phyloP scores from a whole-genome alignment of 2,888 invertebrate species.

The Chouioia cunea region DNA sequence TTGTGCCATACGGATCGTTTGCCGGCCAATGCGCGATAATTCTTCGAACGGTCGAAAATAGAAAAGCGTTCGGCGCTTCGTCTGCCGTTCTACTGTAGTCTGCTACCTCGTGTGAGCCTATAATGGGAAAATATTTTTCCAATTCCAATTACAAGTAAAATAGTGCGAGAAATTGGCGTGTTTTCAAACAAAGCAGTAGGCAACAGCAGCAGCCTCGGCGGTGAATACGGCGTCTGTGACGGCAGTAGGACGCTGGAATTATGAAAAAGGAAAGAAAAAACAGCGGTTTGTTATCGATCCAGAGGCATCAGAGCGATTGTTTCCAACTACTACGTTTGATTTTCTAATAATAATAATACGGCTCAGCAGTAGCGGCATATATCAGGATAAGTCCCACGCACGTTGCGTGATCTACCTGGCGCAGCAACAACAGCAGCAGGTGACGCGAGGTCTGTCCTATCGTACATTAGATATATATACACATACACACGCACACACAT shows the following conservation, averaged over 20 bases:
- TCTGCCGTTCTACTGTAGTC: background rate
- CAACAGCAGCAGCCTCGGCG: too few relatives aligned
- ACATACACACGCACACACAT: background rate
- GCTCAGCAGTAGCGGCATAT: too few relatives aligned
- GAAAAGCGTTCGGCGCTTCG: constrained; percentile 26
- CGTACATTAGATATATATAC: too few relatives aligned
- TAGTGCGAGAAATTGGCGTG: background rate
- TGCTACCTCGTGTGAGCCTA: constrained; percentile 1
- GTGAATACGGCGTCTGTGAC: too few relatives aligned
- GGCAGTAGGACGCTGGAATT: too few relatives aligned
- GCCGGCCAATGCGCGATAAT: constrained; percentile 60
- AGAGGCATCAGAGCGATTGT: constrained; percentile 39
- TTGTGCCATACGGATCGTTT: constrained; percentile 62
- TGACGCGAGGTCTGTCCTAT: constrained; percentile 43
- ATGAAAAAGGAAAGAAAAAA: background rate
- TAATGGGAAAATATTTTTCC: constrained; percentile 32
- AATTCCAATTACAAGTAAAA: constrained; percentile 35
- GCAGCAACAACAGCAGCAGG: constrained; percentile 16
- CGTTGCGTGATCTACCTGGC: too few relatives aligned
- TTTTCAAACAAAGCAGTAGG: too few relatives aligned
- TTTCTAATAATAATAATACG: constrained; percentile 45
- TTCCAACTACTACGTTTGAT: constrained; percentile 21
- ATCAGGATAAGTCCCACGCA: too few relatives aligned
- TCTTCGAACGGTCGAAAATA: constrained; percentile 36
- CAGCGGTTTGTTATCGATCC: constrained; percentile 34